A percentile compares a stretch with the other conserved stretches of the same genome.
Conservation (phyloP, 1,140 invertebrate species). For the Arion vulgaris region DNA sequence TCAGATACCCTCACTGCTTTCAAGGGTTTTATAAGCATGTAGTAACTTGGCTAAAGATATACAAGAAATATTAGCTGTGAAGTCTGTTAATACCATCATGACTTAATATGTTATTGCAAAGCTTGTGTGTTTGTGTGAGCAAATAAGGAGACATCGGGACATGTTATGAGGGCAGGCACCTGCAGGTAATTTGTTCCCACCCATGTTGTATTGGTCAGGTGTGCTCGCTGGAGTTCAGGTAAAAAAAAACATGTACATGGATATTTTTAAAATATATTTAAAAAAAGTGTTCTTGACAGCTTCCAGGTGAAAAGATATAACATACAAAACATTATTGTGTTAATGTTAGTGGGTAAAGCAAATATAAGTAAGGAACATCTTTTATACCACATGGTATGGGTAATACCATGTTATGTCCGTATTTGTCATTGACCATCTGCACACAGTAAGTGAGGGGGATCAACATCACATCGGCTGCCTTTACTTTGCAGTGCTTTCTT, state of each 20-base stretch:
- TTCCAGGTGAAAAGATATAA: not conserved
- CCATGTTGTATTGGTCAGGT: constrained; percentile 6
- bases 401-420: no score
- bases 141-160: constrained; percentile 26
- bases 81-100: not conserved
- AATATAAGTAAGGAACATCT: no score
- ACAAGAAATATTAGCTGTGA: not conserved
- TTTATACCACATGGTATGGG: no score
- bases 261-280: not conserved
- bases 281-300: not conserved
- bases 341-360: no score
- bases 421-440: no score
- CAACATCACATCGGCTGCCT: no score
- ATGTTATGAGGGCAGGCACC: not conserved
- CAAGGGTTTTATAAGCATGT: no score
- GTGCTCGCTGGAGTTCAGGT: constrained; percentile 10
- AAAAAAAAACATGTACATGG: not conserved
- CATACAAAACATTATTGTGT: no score
- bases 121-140: constrained; percentile 34
- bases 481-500: no score
- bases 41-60: no score
- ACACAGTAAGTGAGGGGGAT: no score
- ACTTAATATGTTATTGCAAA: constrained; percentile 7
- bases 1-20: no score
- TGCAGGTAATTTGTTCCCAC: constrained; percentile 18